These are phyloP conservation scores for Picus viridis DNA, from an alignment of 2,797 vertebrate species.

Conservation along the genomic window DNA sequence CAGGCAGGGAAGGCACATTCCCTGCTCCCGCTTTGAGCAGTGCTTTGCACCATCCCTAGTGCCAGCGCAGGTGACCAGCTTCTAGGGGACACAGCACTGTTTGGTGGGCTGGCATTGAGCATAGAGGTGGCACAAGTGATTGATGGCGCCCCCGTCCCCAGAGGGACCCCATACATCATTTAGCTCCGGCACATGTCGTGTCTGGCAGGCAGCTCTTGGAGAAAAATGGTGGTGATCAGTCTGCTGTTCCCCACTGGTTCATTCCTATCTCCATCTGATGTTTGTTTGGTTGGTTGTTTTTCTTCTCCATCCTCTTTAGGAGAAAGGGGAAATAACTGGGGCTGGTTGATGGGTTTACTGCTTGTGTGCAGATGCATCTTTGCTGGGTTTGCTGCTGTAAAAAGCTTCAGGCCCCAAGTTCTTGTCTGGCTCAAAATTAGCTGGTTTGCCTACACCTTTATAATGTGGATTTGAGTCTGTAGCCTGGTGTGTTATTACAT, in stretches of 20 bases:
- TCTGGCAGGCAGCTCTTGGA: neutral
- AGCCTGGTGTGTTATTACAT: neutral
- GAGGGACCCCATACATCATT: neutral
- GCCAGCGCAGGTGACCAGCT: neutral
- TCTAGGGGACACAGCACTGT: rapidly evolving
- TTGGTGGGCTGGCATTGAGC: neutral
- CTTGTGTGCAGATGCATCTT: neutral
- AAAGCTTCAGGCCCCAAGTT: neutral
- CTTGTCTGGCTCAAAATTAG: neutral
- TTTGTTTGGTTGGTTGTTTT: neutral
- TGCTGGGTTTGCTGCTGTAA: neutral
- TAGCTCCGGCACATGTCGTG: neutral
- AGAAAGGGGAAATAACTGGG: neutral
- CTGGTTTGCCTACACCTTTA: neutral
- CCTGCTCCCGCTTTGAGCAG: neutral
- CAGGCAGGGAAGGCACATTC: neutral
- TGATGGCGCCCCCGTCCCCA: neutral
- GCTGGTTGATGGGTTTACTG: neutral
- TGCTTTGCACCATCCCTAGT: rapidly evolving
- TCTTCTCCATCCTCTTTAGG: neutral
- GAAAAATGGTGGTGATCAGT: neutral
- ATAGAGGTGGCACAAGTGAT: neutral
- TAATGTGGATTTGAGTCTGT: neutral
- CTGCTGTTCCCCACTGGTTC: neutral
- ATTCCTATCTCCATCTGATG: neutral